Evolutionary conservation across 2,888 invertebrate species (phyloP).

Genomic region (Ischnura elegans): DNA sequence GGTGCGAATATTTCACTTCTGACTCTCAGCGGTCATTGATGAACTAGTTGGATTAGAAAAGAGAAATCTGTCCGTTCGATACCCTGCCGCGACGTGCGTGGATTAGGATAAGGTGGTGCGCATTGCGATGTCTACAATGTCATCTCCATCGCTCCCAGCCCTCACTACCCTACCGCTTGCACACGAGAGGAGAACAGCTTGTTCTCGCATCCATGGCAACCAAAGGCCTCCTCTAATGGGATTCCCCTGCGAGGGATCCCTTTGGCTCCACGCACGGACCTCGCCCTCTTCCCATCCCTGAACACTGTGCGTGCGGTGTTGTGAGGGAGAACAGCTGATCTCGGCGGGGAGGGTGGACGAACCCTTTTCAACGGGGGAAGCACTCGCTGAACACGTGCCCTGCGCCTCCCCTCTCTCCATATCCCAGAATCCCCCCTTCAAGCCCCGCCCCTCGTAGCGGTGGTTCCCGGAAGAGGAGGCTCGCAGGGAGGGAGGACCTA

Average conservation of each 20-base stretch:
- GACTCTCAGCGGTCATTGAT: no score
- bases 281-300: background rate
- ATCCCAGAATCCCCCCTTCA: background rate
- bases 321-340: background rate
- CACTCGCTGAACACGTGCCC: constrained; percentile 26
- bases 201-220: background rate
- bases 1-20: no score
- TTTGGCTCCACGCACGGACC: background rate
- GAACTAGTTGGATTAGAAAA: no score
- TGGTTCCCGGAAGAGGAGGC: constrained; percentile 11
- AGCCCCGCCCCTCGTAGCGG: background rate
- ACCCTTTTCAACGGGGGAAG: background rate
- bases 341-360: background rate
- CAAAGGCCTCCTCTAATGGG: background rate
- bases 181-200: background rate
- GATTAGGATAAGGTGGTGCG: no score
- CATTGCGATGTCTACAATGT: no score
- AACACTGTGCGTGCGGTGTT: background rate
- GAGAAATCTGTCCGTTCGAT: no score
- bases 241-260: background rate
- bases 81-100: no score
- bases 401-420: background rate
- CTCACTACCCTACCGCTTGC: background rate
- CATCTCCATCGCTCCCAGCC: background rate
- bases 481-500: no score